Evolutionary conservation across 2,113 vertebrate genomes (phyloP), one percentile per base, ranked within the genome.

Genomic region (Tringa solitaria): DNA sequence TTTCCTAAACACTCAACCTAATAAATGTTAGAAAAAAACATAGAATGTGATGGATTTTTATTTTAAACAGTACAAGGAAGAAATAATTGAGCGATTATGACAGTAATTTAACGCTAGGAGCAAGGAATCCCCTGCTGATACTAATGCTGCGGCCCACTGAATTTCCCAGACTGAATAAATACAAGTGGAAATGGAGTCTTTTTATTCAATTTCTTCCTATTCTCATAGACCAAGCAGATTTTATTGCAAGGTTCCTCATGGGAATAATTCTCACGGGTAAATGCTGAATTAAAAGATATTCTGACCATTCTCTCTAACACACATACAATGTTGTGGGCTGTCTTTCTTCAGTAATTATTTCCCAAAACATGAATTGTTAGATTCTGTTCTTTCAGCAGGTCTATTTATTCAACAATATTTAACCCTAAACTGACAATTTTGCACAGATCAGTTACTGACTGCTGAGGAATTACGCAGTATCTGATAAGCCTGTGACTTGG

Each of bases 1-100:
- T 98, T 98, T 98, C 98, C 98, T 98, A 98, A 98, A 98, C 98
- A 98, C 98, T 98, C 98, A 98, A 98, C 98, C 98, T 98, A 98
- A 98, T 98, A 98, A 98, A 98, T 98, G 98, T 98, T 98, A 91
- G 96, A 89, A 90, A 98, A 98, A 98, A 98, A 98, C 97, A 97
- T 54, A 97, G 98, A 98, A 98, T 98, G 98, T 98, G 98, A 98
- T 98, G 98, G 98, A 98, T 98, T 98, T 98, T 98, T 98, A 98
- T 98, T 98, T 98, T 98, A 98, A 98, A 98, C 98, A 98, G 98
- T 98, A 98, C 98, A 98, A 98, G 98, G 97, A 98, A 98, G 98
- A 98, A 98, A 98, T 98, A 98, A 98, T 98, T 98, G 98, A 98
- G 98, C 97, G 98, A 98, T 98, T 98, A 98, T 98, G 98, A 98